These are phyloP conservation scores for Caenorhabditis panamensis DNA, from an alignment of 2,888 invertebrate species.

Conservation along the genomic window DNA sequence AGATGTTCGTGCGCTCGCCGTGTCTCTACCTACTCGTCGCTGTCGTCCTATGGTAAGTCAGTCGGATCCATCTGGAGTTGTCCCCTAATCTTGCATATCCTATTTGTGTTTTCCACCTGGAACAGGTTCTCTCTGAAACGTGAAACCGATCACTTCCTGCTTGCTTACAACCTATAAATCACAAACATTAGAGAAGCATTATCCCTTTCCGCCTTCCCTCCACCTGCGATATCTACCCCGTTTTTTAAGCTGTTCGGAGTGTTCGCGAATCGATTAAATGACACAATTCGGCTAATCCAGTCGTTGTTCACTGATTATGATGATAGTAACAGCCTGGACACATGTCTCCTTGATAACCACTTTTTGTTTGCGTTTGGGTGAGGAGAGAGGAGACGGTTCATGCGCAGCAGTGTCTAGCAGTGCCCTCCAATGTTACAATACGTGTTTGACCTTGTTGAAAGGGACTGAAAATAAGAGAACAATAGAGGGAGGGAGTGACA, in stretches of 20 bases:
- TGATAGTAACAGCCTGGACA: slow-evolving; percentile 12
- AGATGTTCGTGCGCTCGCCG: slow-evolving; percentile 25
- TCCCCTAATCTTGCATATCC: no score
- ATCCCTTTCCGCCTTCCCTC: neutral
- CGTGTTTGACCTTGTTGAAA: slow-evolving; percentile 7
- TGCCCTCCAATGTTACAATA: neutral
- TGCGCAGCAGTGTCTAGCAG: neutral
- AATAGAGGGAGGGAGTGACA: slow-evolving; percentile 5
- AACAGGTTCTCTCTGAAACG: slow-evolving; percentile 2
- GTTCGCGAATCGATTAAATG: slow-evolving; percentile 7
- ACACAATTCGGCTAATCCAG: slow-evolving; percentile 21
- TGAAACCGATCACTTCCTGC: slow-evolving; percentile 12
- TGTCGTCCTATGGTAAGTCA: slow-evolving; percentile 7
- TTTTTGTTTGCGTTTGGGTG: slow-evolving; percentile 33
- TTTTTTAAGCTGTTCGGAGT: slow-evolving; percentile 7
- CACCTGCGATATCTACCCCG: neutral
- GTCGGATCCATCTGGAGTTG: neutral
- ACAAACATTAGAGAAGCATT: slow-evolving; percentile 1
- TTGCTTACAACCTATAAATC: slow-evolving; percentile 26
- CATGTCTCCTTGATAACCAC: slow-evolving; percentile 23
- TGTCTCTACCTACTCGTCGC: slow-evolving; percentile 22
- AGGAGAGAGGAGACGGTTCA: neutral
- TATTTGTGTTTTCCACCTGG: neutral
- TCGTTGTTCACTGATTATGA: slow-evolving; percentile 37
- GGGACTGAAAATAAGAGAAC: neutral